phyloP scores from a whole-genome alignment of 1,140 invertebrate species.

The Bilobella aurantiaca region DNA sequence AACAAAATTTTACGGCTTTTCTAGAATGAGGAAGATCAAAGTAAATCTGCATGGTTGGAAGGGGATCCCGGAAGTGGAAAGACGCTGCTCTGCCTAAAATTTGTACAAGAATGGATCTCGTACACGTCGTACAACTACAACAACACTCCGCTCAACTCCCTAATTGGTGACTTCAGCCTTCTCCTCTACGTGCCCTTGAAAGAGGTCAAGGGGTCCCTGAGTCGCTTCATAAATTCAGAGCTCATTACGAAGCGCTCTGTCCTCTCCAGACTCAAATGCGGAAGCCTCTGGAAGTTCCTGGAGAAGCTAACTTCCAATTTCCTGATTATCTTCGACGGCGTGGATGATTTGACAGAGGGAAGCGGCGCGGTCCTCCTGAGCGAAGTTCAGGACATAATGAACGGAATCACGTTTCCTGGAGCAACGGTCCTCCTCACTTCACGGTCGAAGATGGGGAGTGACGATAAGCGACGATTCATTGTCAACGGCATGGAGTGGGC shows the following conservation, averaged over 20 bases:
- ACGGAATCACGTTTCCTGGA: conserved; percentile 47
- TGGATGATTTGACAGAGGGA: conserved; percentile 44
- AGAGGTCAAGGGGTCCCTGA: conserved; percentile 42
- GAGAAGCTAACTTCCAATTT: conserved; percentile 40
- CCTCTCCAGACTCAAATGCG: conserved; percentile 37
- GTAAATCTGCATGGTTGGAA: conserved; percentile 39
- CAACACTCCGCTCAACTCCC: conserved; percentile 34
- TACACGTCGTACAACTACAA: conserved; percentile 40
- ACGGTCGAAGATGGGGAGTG: conserved; percentile 39
- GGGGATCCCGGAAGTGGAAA: conserved; percentile 47
- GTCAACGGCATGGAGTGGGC: conserved; percentile 46
- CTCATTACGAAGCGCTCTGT: conserved; percentile 41
- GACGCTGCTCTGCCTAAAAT: conserved; percentile 44
- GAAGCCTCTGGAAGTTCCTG: conserved; percentile 38
- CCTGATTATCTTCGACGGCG: conserved; percentile 48
- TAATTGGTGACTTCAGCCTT: conserved; percentile 32
- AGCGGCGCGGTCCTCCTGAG: conserved; percentile 41
- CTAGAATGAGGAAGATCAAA: conserved; percentile 30
- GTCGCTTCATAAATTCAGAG: conserved; percentile 44
- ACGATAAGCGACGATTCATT: conserved; percentile 39
- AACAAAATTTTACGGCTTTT: no score
- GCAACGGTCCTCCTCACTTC: conserved; percentile 47
- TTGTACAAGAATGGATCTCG: conserved; percentile 48
- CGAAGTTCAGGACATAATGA: conserved; percentile 45
- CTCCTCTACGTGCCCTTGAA: conserved; percentile 47